Base-by-base conservation (phyloP, 2,113 vertebrate genomes). In the Protobothrops mucrosquamatus region DNA sequence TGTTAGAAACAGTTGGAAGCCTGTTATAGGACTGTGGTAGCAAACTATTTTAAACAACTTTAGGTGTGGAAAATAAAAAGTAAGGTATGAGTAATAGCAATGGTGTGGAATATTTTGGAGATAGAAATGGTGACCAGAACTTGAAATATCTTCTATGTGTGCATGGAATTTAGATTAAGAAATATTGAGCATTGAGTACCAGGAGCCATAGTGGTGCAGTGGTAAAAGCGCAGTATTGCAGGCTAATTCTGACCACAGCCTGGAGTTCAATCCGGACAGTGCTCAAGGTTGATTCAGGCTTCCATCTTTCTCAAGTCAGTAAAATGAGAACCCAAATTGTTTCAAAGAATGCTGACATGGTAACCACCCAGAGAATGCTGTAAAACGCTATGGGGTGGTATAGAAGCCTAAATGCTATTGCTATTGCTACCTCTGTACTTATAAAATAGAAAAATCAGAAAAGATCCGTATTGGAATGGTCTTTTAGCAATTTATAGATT, bases 401-500 rank as follows among this genome's bases (percentile, higher is more conserved):
- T 11, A 29, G 4, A 64, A 64, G 1, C 10, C 26, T 64, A n/a
- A 64, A n/a, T n/a, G 61, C 24, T 61, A 26, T 26, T 57, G 5
- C 23, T 59, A 3, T 26, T 64, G 61, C 10, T 64, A 64, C 74
- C n/a, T 85, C 52, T 9, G 6, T 93, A 92, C 94, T 95, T 93
- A 91, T 56, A 85, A 91, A 93, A 81, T 6, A 94, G 92, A 94
- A 74, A 54, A 95, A 95, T 92, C 91, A 34, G 91, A 94, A 94
- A 95, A 94, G 93, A 55, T 86, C 92, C 55, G 57, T 95, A 57
- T 94, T 88, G 96, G 91, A 97, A 96, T 94, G 95, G 95, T 14
- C 56, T 92, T 97, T 97, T 96, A 92, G 43, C 95, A 64, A 95
- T 97, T 97, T 97, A 96, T 96, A 94, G 95, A 92, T 95, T 96